These are phyloP conservation scores for Amphipyra tragopoginis DNA, from an alignment of 2,888 invertebrate genomes.

Conservation along the genomic window DNA sequence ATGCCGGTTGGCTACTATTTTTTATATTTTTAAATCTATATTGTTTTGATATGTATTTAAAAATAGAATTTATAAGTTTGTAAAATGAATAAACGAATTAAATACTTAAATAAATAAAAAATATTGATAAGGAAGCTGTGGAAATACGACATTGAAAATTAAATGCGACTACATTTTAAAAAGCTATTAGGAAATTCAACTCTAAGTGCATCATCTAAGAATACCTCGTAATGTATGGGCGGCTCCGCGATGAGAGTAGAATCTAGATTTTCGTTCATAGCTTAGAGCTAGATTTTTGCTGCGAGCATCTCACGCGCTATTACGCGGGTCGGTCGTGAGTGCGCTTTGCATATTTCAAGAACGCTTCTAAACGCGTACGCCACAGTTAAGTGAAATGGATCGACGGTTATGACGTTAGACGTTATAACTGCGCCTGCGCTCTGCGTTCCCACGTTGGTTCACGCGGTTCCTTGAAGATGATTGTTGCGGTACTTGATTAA, in stretches of 20 bases:
- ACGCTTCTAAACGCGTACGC: slow-evolving; percentile 83
- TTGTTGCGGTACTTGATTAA: slow-evolving; percentile 64
- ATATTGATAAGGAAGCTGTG: no score
- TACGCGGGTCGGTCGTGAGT: slow-evolving; percentile 82
- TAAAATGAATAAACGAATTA: no score
- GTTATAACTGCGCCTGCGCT: slow-evolving; percentile 65
- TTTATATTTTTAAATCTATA: no score
- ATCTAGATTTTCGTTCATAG: slow-evolving; percentile 68
- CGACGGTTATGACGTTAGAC: slow-evolving; percentile 79
- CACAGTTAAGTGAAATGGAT: slow-evolving; percentile 84
- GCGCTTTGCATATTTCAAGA: slow-evolving; percentile 88
- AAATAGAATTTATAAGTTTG: no score
- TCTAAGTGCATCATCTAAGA: slow-evolving; percentile 64
- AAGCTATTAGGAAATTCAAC: slow-evolving; percentile 44
- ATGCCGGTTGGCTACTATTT: no score
- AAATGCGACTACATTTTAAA: no score
- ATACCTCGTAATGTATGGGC: slow-evolving; percentile 66
- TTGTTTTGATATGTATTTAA: no score
- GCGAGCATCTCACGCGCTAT: slow-evolving; percentile 85
- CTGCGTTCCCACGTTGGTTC: slow-evolving; percentile 77
- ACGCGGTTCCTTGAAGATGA: slow-evolving; percentile 67
- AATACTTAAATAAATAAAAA: no score
- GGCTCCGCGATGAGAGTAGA: slow-evolving; percentile 63
- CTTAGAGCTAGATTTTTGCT: slow-evolving; percentile 65
- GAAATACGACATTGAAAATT: no score